Evolutionary conservation across 2,888 invertebrate genomes (phyloP).

Genomic region (Campoletis raptor): DNA sequence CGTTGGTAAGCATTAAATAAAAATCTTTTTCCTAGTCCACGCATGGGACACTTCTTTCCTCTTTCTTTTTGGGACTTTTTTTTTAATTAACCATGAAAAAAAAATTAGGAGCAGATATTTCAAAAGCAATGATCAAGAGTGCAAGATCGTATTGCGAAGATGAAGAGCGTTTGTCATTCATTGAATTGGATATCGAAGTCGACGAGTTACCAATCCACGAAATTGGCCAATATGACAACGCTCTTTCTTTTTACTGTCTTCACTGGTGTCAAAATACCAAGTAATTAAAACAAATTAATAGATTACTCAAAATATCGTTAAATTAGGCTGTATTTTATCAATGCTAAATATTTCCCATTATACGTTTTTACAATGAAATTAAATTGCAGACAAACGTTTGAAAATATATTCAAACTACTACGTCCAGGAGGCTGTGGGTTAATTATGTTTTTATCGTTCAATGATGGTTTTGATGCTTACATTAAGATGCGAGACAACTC

Average conservation of each 20-base stretch:
- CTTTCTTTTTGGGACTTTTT: background rate
- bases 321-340: background rate
- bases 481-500: constrained; percentile 86
- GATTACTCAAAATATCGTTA: background rate
- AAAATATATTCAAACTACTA: constrained; percentile 89
- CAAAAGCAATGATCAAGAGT: constrained; percentile 89
- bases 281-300: constrained; percentile 83
- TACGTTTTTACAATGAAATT: background rate
- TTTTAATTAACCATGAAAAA: background rate
- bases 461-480: constrained; percentile 90
- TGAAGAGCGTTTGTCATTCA: constrained; percentile 85
- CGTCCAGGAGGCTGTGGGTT: constrained; percentile 89
- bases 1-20: constrained; percentile 76
- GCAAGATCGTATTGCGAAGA: constrained; percentile 87
- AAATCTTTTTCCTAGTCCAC: background rate
- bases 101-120: constrained; percentile 89
- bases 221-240: constrained; percentile 88
- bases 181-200: constrained; percentile 87
- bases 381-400: constrained; percentile 86
- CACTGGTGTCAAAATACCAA: constrained; percentile 92
- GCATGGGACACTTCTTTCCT: background rate
- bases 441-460: constrained; percentile 89
- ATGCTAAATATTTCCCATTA: background rate
- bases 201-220: constrained; percentile 85
- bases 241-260: constrained; percentile 92